phyloP scores from a whole-genome alignment of 2,888 invertebrate genomes.

The Drosophila suboccidentalis region DNA sequence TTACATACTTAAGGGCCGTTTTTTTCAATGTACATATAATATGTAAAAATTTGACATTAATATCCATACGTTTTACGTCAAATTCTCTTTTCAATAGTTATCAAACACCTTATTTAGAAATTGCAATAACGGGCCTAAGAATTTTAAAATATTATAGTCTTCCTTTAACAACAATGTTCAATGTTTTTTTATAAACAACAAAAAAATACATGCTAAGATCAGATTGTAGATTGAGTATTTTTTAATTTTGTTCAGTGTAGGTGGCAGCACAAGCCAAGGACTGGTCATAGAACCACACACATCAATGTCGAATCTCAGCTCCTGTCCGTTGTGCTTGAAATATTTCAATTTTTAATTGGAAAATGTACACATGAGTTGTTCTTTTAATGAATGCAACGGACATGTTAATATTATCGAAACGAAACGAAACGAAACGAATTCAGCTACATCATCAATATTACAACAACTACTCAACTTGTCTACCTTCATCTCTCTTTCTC shows the following conservation, averaged over 20 bases:
- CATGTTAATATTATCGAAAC: conserved; percentile 65
- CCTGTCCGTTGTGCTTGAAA: conserved; percentile 68
- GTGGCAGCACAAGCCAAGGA: background rate
- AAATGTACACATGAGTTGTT: conserved; percentile 83
- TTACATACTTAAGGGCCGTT: too few relatives aligned
- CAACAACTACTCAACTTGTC: conserved; percentile 33
- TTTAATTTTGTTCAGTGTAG: background rate
- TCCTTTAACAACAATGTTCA: too few relatives aligned
- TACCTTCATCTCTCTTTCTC: background rate
- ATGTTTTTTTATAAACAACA: too few relatives aligned
- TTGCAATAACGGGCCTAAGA: too few relatives aligned
- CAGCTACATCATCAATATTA: conserved; percentile 56
- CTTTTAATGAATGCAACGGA: conserved; percentile 77
- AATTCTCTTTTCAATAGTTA: too few relatives aligned
- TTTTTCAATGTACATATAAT: too few relatives aligned
- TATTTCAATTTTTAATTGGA: conserved; percentile 84
- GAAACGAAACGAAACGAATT: conserved; percentile 20
- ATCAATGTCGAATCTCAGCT: conserved; percentile 39
- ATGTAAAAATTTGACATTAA: too few relatives aligned
- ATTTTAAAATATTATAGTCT: too few relatives aligned
- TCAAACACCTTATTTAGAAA: too few relatives aligned
- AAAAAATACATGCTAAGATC: too few relatives aligned
- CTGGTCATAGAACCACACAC: background rate
- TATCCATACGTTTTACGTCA: too few relatives aligned
- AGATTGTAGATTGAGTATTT: background rate